Conservation (phyloP, 2,888 invertebrate species). For the Agrotis clavis region DNA sequence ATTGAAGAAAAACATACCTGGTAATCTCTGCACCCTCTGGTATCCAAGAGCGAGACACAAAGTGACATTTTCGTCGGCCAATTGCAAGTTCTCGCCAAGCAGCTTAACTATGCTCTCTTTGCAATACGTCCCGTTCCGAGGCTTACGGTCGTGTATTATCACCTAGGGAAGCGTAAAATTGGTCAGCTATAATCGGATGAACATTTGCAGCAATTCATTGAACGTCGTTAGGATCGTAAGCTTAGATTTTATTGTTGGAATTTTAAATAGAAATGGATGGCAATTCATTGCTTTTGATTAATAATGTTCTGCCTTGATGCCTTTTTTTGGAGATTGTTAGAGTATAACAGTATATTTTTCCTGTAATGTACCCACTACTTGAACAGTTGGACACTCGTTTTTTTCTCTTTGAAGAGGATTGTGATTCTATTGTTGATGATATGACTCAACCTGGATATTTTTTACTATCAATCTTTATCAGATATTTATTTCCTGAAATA, state of each 20-base stretch:
- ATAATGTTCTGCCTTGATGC: background rate
- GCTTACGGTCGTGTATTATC: slow-evolving; percentile 89
- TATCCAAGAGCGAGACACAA: slow-evolving; percentile 88
- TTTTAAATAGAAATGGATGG: slow-evolving; percentile 6
- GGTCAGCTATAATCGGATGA: slow-evolving; percentile 49
- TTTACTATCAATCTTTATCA: no score
- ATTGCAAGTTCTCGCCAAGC: slow-evolving; percentile 86
- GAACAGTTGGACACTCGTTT: no score
- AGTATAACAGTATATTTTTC: background rate
- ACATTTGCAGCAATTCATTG: slow-evolving; percentile 30
- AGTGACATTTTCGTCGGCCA: slow-evolving; percentile 89
- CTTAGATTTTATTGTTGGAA: slow-evolving; percentile 13
- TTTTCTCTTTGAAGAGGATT: no score
- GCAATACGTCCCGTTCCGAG: slow-evolving; percentile 88
- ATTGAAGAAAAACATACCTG: slow-evolving; percentile 72
- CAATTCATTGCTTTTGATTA: background rate
- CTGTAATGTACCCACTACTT: background rate
- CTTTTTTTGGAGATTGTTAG: background rate
- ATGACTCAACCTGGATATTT: no score
- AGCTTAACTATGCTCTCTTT: slow-evolving; percentile 88
- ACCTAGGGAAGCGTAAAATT: slow-evolving; percentile 75
- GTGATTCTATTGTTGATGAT: no score
- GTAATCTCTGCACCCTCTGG: slow-evolving; percentile 87
- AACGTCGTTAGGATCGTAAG: slow-evolving; percentile 18
- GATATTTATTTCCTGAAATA: no score